Conservation (phyloP, 2,888 invertebrate genomes). For the Dendrolimus pini region DNA sequence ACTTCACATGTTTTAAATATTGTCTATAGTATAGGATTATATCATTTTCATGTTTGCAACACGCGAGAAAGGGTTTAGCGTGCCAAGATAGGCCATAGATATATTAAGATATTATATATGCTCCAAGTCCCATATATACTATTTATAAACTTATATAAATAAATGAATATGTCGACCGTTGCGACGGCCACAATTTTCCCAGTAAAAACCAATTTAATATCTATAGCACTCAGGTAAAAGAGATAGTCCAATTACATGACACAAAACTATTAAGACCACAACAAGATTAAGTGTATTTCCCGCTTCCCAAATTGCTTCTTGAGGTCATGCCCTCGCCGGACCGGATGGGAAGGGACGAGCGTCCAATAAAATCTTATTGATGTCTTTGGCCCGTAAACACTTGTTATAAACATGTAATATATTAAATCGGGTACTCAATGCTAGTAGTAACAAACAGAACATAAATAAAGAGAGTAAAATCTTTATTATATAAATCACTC, state of each 20-base stretch:
- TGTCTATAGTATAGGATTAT: too few relatives aligned
- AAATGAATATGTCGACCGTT: too few relatives aligned
- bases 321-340: neutral
- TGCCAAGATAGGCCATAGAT: too few relatives aligned
- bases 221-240: neutral
- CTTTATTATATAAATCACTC: too few relatives aligned
- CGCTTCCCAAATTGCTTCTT: neutral
- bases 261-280: neutral
- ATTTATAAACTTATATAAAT: too few relatives aligned
- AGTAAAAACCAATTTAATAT: neutral
- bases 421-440: too few relatives aligned
- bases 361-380: neutral
- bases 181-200: neutral
- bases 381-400: neutral
- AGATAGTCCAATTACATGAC: neutral
- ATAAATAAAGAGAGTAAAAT: neutral
- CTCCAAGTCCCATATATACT: too few relatives aligned
- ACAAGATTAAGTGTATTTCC: neutral
- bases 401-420: neutral
- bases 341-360: neutral
- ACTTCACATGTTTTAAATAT: too few relatives aligned
- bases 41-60: too few relatives aligned
- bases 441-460: too few relatives aligned
- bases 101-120: too few relatives aligned
- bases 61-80: too few relatives aligned